Evolutionary conservation across 2,797 vertebrate species (phyloP), one percentile per base, ranked within the genome.

Genomic region (Huso huso): DNA sequence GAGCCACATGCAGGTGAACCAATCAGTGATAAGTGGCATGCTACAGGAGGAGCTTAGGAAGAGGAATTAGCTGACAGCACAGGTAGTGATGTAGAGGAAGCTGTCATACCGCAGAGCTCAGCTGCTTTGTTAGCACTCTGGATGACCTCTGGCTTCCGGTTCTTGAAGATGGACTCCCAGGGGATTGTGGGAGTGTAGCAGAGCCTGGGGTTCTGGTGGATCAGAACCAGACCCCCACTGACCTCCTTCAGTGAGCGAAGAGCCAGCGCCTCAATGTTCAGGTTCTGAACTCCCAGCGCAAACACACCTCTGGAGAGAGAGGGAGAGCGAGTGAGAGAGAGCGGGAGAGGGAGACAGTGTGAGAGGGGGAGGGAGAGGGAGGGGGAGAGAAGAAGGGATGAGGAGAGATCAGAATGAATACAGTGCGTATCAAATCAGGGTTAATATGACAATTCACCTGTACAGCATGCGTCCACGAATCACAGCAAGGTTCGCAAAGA

Each of bases 401-500:
- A n/a, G 13, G 8, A 11, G 13, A 8, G 37, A 37, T 64, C 8
- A 62, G 9, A 37, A 37, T 37, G 49, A 6, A 8, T 58, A 53
- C 7, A 61, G 13, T 23, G 23, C 2, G 23, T 37, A 37, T 37
- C 23, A 37, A 37, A 37, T 37, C 23, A 37, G 4, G 48, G 49
- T n/a, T 23, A 11, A 57, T 15, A 12, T 11, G 12, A 48, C 15
- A n/a, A n/a, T 10, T 87, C 88, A 98, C 96, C 94, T 95, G 78
- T 95, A 91, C 53, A 97, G 88, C 76, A 92, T 88, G 60, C 94
- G 84, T 71, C 95, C 96, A 67, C 94, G 81, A 83, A 98, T 95
- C 72, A 94, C 86, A 67, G 86, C 88, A 67, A 99, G 88, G 76
- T 95, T 99, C 74, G 95, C 92, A 86, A 99, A 98, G 64, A 94